These are phyloP conservation scores for Diaprepes abbreviatus DNA, from an alignment of 2,888 invertebrate species.

Conservation along the genomic window DNA sequence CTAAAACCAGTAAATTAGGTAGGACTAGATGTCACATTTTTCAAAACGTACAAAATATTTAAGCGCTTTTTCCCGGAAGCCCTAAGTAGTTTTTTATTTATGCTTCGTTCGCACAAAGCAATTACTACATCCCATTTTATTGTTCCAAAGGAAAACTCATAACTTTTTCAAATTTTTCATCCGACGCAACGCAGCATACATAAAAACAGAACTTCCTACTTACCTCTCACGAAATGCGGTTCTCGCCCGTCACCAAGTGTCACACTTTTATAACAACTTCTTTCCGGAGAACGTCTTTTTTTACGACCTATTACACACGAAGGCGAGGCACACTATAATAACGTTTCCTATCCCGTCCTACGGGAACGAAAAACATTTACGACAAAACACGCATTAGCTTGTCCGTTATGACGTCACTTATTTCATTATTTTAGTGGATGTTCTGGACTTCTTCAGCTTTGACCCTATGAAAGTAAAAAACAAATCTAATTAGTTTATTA, in stretches of 20 bases:
- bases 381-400: constrained; percentile 26
- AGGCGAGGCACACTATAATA: constrained; percentile 37
- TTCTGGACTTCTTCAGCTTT: constrained; percentile 24
- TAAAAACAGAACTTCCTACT: constrained; percentile 23
- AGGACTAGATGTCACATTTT: too few species aligned
- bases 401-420: constrained; percentile 39
- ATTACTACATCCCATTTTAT: constrained; percentile 3
- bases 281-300: constrained; percentile 20
- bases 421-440: constrained; percentile 44
- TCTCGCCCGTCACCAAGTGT: constrained; percentile 31
- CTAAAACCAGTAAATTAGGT: too few species aligned
- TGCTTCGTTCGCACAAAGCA: constrained; percentile 3
- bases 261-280: constrained; percentile 39
- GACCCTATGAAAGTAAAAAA: constrained; percentile 13
- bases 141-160: neutral
- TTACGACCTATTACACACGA: constrained; percentile 26
- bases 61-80: too few species aligned
- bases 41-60: too few species aligned
- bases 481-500: neutral
- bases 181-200: neutral
- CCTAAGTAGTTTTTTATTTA: too few species aligned
- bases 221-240: constrained; percentile 40
- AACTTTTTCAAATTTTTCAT: constrained; percentile 29
- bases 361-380: constrained; percentile 38
- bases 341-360: constrained; percentile 28